Percentiles rank a stretch among this genome's conserved stretches.
phyloP scores from a whole-genome alignment of 2,113 vertebrate genomes.

The Hemiscyllium ocellatum region DNA sequence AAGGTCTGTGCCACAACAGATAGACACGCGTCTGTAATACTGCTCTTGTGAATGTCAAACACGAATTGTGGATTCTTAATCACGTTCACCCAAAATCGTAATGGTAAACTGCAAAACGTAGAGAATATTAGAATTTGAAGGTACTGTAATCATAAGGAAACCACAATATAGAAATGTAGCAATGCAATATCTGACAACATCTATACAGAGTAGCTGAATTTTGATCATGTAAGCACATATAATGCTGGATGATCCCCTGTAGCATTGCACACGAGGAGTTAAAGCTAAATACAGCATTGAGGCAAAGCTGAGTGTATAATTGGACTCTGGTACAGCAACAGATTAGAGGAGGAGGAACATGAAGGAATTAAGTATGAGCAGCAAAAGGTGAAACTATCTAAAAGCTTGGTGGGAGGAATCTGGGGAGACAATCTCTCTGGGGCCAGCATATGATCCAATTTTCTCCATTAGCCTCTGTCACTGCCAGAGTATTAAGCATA shows the following conservation, averaged over 20 bases:
- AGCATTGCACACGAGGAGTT: background rate
- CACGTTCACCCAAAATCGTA: slow-evolving; percentile 98
- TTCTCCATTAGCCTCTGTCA: background rate
- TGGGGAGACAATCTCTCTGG: background rate
- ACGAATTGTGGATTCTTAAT: slow-evolving; percentile 99
- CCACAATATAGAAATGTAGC: background rate
- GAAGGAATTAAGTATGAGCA: background rate
- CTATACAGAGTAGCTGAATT: background rate
- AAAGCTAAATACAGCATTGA: background rate
- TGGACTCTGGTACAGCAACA: background rate
- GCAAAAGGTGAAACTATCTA: background rate
- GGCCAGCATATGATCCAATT: background rate
- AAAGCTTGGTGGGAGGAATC: too few species aligned
- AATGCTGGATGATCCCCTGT: background rate
- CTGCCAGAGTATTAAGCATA: background rate
- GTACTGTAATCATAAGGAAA: background rate
- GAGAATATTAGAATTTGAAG: background rate
- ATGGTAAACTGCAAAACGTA: slow-evolving; percentile 68
- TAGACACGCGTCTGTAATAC: slow-evolving; percentile 95
- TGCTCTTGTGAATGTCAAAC: slow-evolving; percentile 98
- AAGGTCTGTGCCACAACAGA: slow-evolving; percentile 97
- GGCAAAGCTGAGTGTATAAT: background rate
- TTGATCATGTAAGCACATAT: background rate
- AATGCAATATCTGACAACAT: background rate
- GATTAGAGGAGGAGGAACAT: background rate